These are phyloP conservation scores for Luehdorfia chinensis DNA, from an alignment of 1,140 invertebrate genomes.

Conservation along the genomic window DNA sequence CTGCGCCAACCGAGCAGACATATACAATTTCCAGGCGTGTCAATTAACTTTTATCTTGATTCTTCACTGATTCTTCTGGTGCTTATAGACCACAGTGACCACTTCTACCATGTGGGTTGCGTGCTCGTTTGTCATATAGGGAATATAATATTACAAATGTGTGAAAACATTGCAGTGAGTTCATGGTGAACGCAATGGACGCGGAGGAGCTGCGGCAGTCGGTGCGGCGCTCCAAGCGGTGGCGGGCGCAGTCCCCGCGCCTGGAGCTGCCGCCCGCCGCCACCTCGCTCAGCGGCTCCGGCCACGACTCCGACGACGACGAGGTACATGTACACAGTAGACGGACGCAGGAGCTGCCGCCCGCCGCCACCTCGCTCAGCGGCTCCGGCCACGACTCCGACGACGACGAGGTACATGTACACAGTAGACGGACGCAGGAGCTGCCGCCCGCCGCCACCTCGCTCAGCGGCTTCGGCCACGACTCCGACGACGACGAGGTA, in stretches of 20 bases:
- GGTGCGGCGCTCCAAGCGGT: conserved; percentile 83
- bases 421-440: no score
- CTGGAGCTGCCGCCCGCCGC: conserved; percentile 34
- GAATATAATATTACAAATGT: no score
- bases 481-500: conserved; percentile 86
- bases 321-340: no score
- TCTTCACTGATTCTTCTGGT: no score
- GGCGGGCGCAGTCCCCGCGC: conserved; percentile 71
- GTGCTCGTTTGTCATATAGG: no score
- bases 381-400: conserved; percentile 86
- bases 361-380: conserved; percentile 69
- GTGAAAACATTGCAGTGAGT: conserved; percentile 84
- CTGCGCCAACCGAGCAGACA: no score
- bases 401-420: conserved; percentile 84
- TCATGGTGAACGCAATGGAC: conserved; percentile 92
- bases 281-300: conserved; percentile 79
- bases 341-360: conserved; percentile 33
- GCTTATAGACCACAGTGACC: no score
- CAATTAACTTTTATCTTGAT: no score
- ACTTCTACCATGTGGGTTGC: no score
- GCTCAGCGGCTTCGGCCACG: conserved; percentile 82
- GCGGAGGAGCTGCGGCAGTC: conserved; percentile 89
- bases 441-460: conserved; percentile 41
- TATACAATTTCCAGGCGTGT: no score
- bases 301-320: conserved; percentile 88